Evolutionary conservation across 2,888 invertebrate species (phyloP).

Genomic region (Drosophila tanythrix): DNA sequence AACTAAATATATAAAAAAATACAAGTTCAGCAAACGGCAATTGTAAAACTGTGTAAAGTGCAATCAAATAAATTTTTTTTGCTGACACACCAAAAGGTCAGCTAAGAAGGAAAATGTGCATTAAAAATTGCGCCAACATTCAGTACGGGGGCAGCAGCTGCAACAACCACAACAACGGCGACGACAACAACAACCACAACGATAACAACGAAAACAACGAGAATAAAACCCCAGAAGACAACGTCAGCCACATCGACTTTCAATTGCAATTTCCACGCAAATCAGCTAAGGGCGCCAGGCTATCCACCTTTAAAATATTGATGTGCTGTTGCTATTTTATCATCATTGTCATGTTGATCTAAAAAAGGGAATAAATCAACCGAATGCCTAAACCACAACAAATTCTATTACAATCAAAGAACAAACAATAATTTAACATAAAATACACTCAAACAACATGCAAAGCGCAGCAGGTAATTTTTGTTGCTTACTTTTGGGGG

Average conservation of each 20-base stretch:
- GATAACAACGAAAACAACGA: conserved; percentile 21
- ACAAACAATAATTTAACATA: not conserved
- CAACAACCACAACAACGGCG: conserved; percentile 14
- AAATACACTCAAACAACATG: conserved; percentile 7
- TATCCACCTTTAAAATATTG: conserved; percentile 71
- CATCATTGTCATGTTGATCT: conserved; percentile 66
- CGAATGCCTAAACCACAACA: conserved; percentile 5
- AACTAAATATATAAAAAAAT: conserved; percentile 23
- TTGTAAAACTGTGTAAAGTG: conserved; percentile 65
- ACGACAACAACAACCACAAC: conserved; percentile 22
- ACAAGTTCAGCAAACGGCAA: conserved; percentile 22
- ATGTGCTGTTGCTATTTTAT: conserved; percentile 74
- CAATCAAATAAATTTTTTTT: conserved; percentile 70
- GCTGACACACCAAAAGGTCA: conserved; percentile 58
- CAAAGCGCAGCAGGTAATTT: conserved; percentile 49
- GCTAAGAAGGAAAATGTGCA: conserved; percentile 65
- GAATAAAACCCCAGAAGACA: conserved; percentile 38
- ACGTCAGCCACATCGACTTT: conserved; percentile 43
- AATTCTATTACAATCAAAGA: not conserved
- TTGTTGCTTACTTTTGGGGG: conserved; percentile 25
- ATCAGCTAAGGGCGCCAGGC: conserved; percentile 35
- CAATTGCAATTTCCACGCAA: conserved; percentile 63
- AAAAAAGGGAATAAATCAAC: conserved; percentile 4
- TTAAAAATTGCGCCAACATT: conserved; percentile 63
- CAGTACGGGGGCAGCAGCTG: conserved; percentile 42